Evolutionary conservation across 1,140 invertebrate species (phyloP).

Genomic region (Pemphigus obesinymphae): DNA sequence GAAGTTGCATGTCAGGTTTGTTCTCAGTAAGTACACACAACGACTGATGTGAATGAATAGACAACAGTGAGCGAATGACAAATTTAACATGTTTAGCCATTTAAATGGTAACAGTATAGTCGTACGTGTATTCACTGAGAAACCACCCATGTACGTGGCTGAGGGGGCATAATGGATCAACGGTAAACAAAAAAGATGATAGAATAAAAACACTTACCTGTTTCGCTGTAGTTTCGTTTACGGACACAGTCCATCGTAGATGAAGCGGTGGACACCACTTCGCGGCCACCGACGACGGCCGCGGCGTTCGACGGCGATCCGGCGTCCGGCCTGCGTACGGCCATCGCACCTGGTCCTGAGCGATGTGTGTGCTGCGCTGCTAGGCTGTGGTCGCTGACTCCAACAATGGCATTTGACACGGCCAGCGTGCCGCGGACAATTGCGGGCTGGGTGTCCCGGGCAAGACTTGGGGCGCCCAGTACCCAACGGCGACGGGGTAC

Average conservation of each 20-base stretch:
- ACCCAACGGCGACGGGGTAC: neutral
- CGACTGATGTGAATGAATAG: too few species aligned
- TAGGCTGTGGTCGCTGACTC: neutral
- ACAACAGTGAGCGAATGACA: too few species aligned
- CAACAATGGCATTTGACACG: neutral
- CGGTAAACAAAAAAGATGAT: neutral
- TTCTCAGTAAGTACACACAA: constrained; percentile 7
- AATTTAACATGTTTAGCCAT: too few species aligned
- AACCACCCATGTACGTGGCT: too few species aligned
- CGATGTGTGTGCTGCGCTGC: neutral
- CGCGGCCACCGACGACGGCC: neutral
- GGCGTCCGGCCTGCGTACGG: neutral
- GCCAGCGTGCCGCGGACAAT: neutral
- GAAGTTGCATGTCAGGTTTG: neutral
- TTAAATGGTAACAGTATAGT: too few species aligned
- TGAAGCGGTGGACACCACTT: neutral
- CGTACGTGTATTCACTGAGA: constrained; percentile 12
- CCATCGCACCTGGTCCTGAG: neutral
- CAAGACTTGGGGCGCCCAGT: neutral
- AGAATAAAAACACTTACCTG: constrained; percentile 31
- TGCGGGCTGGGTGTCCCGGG: neutral
- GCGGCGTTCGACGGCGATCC: neutral
- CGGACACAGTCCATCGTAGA: neutral
- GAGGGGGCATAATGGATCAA: too few species aligned
- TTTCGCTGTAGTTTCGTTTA: neutral